Base-by-base conservation (phyloP, 2,113 vertebrate species). In the Hypomesus transpacificus region DNA sequence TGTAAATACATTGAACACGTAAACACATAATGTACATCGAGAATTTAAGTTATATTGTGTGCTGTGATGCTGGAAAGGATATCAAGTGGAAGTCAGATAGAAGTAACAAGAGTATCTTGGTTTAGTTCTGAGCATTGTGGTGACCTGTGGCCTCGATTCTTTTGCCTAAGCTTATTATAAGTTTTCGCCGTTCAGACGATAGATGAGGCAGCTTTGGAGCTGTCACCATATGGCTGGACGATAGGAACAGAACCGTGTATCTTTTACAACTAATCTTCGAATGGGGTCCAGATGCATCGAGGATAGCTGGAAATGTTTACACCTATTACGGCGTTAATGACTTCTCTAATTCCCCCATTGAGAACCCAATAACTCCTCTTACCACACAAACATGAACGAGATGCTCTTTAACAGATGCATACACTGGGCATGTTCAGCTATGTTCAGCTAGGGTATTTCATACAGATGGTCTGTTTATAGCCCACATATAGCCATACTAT, bases 161-260 rank as follows among this genome's bases (percentile, higher is more conserved):
- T 75, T 64, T 71, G 58, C 64, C 31, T 85, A 80, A 75, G 77
- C 74, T 79, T 66, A 76, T 86, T 84, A 85, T 51, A 34, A 22
- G 51, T 62, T 56, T 75, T 81, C 79, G 80, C 77, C 68, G 81
- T 85, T 59, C 80, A 22, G 66, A 73, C 60, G 21, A 13, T 75
- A 31, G 50, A 14, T 53, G 18, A 71, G 51, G 18, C 54, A 68
- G 71, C 53, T 64, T 75, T 71, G 72, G 52, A 58, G 21, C 22
- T 34, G 70, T 54, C 0, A 21, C 46, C 66, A 68, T 24, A 54
- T 53, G 72, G 66, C 50, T 22, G 18, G 22, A 68, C 16, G 24
- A 26, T 26, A 13, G 21, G 58, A 60, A 22, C 22, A 60, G 34
- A 60, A 60, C 66, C 17, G 6, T 14, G 22, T 26, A 17, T 54